phyloP scores from a whole-genome alignment of 2,113 vertebrate species.

The Procavia capensis region DNA sequence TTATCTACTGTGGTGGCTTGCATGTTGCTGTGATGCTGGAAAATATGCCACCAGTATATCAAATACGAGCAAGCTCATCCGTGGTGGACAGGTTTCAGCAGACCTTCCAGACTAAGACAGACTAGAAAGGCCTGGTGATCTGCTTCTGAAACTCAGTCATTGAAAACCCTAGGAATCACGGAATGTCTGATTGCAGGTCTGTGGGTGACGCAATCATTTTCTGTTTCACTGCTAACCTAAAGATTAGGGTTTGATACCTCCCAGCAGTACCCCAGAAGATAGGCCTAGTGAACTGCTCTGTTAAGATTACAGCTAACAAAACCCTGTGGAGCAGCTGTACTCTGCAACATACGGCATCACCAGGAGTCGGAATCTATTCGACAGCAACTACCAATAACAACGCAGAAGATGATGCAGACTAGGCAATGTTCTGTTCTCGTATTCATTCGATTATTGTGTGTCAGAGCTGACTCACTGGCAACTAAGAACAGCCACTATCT shows the following conservation, averaged over 20 bases:
- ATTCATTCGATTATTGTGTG: too few relatives aligned
- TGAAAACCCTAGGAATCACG: neutral
- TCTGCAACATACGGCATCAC: neutral
- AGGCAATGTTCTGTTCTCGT: too few relatives aligned
- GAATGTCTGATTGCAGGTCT: neutral
- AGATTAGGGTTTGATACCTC: neutral
- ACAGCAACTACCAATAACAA: neutral
- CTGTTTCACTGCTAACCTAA: neutral
- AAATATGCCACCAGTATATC: neutral
- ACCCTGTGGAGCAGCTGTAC: neutral
- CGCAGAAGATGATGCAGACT: too few relatives aligned
- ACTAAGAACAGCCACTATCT: neutral
- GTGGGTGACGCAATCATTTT: neutral
- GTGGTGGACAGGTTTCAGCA: neutral
- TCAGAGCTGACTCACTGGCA: neutral
- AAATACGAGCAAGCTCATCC: neutral
- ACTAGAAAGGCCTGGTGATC: neutral
- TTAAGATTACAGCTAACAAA: neutral
- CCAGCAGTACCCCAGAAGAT: neutral
- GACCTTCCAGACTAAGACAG: neutral
- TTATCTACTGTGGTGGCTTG: neutral
- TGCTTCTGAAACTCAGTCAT: neutral
- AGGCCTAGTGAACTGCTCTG: neutral
- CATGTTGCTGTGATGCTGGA: neutral
- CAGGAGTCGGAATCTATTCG: neutral